Conservation (phyloP, 2,113 vertebrate species). For the Aegotheles bennettii region DNA sequence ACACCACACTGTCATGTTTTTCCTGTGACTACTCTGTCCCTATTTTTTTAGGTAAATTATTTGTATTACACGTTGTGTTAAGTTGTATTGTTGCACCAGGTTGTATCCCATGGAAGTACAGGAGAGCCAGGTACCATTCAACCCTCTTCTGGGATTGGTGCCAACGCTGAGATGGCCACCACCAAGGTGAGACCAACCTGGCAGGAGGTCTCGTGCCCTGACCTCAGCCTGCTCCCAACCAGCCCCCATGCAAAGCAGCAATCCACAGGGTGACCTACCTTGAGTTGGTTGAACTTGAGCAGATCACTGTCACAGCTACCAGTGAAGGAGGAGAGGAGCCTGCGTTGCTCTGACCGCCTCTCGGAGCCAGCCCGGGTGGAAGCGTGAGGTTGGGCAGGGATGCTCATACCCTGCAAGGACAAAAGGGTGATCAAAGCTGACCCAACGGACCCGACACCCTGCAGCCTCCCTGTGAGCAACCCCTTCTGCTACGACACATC, state of each 20-base stretch:
- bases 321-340: constrained; percentile 90
- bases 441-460: not conserved
- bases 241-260: not conserved
- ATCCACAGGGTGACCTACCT: constrained; percentile 70
- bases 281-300: constrained; percentile 99
- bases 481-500: not conserved
- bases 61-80: not conserved
- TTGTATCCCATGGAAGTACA: not conserved
- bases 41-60: not conserved
- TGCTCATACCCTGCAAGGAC: constrained; percentile 89
- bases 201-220: not conserved
- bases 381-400: constrained; percentile 92
- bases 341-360: constrained; percentile 91
- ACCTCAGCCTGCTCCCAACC: not conserved
- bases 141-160: not conserved
- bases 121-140: not conserved
- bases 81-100: not conserved
- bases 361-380: constrained; percentile 93
- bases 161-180: not conserved
- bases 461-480: not conserved
- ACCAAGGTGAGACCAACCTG: not conserved
- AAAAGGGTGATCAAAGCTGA: not conserved
- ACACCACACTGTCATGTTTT: not conserved
- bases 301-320: constrained; percentile 95
- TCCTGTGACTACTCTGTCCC: not conserved